phyloP scores from a whole-genome alignment of 1,140 invertebrate genomes.

The Penaeus japonicus region DNA sequence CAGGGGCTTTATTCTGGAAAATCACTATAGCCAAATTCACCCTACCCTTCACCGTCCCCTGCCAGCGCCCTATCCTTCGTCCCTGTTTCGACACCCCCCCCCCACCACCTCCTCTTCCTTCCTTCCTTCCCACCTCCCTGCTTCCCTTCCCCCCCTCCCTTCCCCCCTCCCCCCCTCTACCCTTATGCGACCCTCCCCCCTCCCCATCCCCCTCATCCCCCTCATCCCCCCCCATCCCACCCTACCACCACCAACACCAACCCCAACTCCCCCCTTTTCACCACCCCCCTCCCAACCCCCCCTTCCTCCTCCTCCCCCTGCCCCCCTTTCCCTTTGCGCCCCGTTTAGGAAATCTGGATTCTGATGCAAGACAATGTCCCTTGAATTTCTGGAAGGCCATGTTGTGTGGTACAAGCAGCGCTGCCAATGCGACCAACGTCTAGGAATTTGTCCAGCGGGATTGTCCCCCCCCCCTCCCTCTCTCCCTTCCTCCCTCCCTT shows the following conservation, averaged over 20 bases:
- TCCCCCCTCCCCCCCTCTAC: background rate
- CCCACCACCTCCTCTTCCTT: no score
- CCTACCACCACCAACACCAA: no score
- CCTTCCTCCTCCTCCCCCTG: background rate
- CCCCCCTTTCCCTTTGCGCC: background rate
- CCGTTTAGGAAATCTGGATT: slow-evolving; percentile 47
- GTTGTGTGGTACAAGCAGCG: slow-evolving; percentile 40
- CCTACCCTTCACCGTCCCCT: background rate
- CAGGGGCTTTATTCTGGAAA: background rate
- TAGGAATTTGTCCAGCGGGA: no score
- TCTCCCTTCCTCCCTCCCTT: no score
- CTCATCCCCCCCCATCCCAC: background rate
- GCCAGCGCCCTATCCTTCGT: background rate
- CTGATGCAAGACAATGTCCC: slow-evolving; percentile 47
- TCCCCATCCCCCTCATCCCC: no score
- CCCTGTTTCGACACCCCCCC: background rate
- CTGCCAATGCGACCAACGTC: slow-evolving; percentile 9
- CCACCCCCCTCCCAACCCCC: no score
- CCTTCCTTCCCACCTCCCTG: background rate
- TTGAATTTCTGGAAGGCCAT: slow-evolving; percentile 50
- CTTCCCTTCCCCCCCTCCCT: background rate
- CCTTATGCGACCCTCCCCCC: no score
- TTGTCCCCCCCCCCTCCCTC: no score
- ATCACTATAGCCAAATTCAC: slow-evolving; percentile 28
- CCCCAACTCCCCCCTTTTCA: background rate